Conservation (phyloP, 2,888 invertebrate species). For the Crioceris asparagi region DNA sequence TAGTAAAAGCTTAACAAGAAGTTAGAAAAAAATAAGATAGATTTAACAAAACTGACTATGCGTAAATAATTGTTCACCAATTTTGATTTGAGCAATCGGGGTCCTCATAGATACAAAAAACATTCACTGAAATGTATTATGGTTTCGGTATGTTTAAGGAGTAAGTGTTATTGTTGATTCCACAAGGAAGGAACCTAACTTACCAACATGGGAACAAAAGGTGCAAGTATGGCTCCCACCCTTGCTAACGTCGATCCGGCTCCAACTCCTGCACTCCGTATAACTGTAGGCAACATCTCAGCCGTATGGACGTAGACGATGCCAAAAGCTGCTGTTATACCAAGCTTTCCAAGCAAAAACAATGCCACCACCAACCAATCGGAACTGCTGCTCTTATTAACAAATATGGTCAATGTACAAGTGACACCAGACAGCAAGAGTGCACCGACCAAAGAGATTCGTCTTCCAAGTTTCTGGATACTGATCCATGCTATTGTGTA, state of each 20-base stretch:
- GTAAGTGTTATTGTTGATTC: too few relatives aligned
- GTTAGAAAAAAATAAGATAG: too few relatives aligned
- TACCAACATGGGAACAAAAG: constrained; percentile 50
- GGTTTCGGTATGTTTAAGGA: too few relatives aligned
- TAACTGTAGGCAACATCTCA: constrained; percentile 43
- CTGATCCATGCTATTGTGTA: constrained; percentile 44
- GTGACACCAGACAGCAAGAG: constrained; percentile 42
- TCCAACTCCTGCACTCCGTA: constrained; percentile 50
- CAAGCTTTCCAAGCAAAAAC: constrained; percentile 52
- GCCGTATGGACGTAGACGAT: constrained; percentile 52
- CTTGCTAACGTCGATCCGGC: constrained; percentile 48
- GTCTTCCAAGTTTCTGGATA: constrained; percentile 43
- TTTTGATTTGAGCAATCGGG: too few relatives aligned
- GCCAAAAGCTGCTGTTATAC: constrained; percentile 52
- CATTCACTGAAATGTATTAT: too few relatives aligned
- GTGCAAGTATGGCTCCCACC: constrained; percentile 50
- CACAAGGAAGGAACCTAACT: too few relatives aligned
- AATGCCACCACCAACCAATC: constrained; percentile 44
- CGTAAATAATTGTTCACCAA: too few relatives aligned
- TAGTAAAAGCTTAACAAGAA: too few relatives aligned
- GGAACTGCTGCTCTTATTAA: too few relatives aligned
- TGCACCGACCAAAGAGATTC: constrained; percentile 41
- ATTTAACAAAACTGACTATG: too few relatives aligned
- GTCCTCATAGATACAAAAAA: too few relatives aligned
- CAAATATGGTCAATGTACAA: constrained; percentile 45